phyloP scores from a whole-genome alignment of 30 jellyfish, hydroid and myxozoan species.

The Pseudorhiza aurosa region DNA sequence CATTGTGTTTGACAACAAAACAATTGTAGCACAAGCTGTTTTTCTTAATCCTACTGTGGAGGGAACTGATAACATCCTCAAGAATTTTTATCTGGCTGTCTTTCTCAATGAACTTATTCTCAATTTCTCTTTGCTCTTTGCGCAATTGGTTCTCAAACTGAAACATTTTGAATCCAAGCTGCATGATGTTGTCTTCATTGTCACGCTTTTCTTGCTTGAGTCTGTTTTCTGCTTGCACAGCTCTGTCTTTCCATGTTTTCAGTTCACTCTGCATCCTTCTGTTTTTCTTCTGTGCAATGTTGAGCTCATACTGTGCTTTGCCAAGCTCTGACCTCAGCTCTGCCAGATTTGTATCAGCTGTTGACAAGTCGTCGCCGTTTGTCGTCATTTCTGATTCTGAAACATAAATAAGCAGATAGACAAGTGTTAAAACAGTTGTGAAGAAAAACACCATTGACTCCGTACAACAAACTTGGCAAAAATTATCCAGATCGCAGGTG shows the following conservation, averaged over 20 bases:
- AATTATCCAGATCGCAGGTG: too few species aligned
- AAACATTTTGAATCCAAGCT: slow-evolving; percentile 62
- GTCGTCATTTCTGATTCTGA: not conserved
- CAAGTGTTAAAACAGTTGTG: too few species aligned
- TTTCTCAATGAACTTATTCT: slow-evolving; percentile 43
- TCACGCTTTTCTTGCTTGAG: slow-evolving; percentile 32
- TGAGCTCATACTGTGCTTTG: slow-evolving; percentile 33
- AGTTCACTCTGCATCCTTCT: slow-evolving; percentile 9
- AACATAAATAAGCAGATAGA: too few species aligned
- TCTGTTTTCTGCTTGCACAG: slow-evolving; percentile 13
- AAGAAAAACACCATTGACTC: too few species aligned
- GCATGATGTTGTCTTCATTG: slow-evolving; percentile 25
- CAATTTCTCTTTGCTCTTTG: slow-evolving; percentile 65
- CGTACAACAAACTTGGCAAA: too few species aligned
- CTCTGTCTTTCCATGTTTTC: slow-evolving; percentile 35
- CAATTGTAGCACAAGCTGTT: slow-evolving; percentile 56
- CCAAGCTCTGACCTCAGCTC: slow-evolving; percentile 2
- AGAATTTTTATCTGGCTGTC: slow-evolving; percentile 40
- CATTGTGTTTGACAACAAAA: slow-evolving; percentile 34
- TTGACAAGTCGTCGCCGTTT: not conserved
- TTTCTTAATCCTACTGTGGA: slow-evolving; percentile 38
- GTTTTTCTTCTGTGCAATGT: slow-evolving; percentile 21
- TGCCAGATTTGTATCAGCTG: not conserved
- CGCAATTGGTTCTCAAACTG: slow-evolving; percentile 70
- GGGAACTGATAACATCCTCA: slow-evolving; percentile 43